A percentile compares a stretch with the other conserved stretches of the same genome.
These are phyloP conservation scores for Microctonus aethiopoides DNA, from an alignment of 2,888 invertebrate genomes.

Conservation along the genomic window DNA sequence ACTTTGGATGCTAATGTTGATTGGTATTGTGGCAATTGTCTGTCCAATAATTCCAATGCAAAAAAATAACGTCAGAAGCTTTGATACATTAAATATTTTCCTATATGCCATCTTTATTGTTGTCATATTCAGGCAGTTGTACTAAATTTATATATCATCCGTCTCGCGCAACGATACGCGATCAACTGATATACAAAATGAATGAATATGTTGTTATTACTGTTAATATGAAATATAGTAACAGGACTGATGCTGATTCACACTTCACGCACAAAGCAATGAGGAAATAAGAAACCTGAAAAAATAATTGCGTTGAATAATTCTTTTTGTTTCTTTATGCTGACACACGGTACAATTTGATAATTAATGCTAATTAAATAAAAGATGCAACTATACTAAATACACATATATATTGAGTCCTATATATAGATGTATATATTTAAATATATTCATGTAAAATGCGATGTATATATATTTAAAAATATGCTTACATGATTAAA, in stretches of 20 bases:
- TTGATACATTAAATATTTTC: background rate
- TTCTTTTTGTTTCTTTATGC: background rate
- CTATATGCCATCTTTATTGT: constrained; percentile 24
- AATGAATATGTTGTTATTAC: constrained; percentile 7
- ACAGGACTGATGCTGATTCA: background rate
- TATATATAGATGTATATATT: background rate
- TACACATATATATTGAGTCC: background rate
- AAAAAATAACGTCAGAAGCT: constrained; percentile 4
- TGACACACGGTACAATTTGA: background rate
- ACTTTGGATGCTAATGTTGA: constrained; percentile 47
- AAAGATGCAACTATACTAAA: too few species aligned
- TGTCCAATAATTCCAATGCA: constrained; percentile 1
- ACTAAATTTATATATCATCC: too few species aligned
- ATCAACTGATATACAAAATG: constrained; percentile 9
- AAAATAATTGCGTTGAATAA: background rate
- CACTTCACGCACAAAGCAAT: background rate
- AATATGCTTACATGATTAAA: background rate
- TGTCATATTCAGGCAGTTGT: background rate
- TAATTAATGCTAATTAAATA: too few species aligned
- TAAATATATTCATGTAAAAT: background rate
- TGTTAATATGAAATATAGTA: background rate
- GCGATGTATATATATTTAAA: too few species aligned
- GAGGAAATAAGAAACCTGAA: background rate
- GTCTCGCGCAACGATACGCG: constrained; percentile 8
- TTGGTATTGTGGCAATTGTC: constrained; percentile 32